Evolutionary conservation across 1,140 invertebrate genomes (phyloP).

Genomic region (Sipha flava): DNA sequence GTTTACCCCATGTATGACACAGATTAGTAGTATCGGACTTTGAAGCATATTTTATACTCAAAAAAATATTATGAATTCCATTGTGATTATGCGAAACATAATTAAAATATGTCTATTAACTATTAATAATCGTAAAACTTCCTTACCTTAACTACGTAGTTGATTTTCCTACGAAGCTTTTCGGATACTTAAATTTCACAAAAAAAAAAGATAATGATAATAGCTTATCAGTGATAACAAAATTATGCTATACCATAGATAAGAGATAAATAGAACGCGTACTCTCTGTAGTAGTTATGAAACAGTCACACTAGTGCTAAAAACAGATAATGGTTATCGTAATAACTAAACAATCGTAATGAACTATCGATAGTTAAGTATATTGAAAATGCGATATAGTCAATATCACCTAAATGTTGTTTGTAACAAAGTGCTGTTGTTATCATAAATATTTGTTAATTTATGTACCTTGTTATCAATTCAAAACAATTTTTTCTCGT

Average conservation of each 20-base stretch:
- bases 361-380: too few relatives aligned
- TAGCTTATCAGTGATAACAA: background rate
- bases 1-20: background rate
- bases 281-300: too few relatives aligned
- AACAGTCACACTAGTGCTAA: too few relatives aligned
- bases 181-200: background rate
- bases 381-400: background rate
- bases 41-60: background rate
- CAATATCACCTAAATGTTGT: background rate
- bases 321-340: too few relatives aligned
- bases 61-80: background rate
- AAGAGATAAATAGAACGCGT: too few relatives aligned
- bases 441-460: background rate
- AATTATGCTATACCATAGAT: background rate
- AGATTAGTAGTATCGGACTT: background rate
- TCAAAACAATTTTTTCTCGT: background rate
- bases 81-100: background rate
- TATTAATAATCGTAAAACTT: background rate
- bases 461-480: background rate
- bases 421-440: background rate
- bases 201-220: background rate
- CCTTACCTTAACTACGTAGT: background rate
- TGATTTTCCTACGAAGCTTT: background rate
- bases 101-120: background rate
- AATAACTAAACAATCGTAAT: too few relatives aligned